Evolutionary conservation across 2,113 vertebrate species (phyloP).

Genomic region (Smithornis capensis): DNA sequence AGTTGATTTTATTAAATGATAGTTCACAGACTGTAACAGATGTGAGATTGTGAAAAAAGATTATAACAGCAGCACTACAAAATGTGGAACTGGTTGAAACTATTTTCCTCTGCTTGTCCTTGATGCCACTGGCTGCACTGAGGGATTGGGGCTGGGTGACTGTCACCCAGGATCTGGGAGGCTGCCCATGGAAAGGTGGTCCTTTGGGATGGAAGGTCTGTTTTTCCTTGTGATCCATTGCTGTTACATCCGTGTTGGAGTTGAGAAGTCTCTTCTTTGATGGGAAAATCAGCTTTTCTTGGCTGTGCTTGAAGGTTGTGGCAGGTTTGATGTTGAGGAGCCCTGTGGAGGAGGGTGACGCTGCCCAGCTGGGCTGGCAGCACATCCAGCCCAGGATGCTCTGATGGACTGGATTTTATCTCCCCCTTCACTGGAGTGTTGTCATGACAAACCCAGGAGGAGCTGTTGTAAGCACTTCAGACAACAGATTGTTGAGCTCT

Average conservation of each 20-base stretch:
- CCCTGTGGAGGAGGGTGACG: neutral
- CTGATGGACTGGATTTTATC: neutral
- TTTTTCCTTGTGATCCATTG: neutral
- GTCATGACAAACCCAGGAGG: neutral
- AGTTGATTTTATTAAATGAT: neutral
- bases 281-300: rapidly evolving
- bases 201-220: neutral
- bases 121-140: neutral
- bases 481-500: neutral
- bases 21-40: neutral
- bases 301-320: neutral
- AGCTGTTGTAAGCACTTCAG: neutral
- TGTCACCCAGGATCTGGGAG: no score
- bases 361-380: neutral
- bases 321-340: neutral
- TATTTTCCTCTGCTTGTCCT: neutral
- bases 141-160: neutral
- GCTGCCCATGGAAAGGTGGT: neutral
- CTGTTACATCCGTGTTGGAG: neutral
- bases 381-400: neutral
- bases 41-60: neutral
- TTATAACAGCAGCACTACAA: neutral
- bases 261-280: neutral
- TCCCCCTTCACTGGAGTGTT: neutral
- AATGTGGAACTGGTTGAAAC: neutral